phyloP scores from a whole-genome alignment of 2,797 vertebrate genomes.

The Acanthurus lineatus region DNA sequence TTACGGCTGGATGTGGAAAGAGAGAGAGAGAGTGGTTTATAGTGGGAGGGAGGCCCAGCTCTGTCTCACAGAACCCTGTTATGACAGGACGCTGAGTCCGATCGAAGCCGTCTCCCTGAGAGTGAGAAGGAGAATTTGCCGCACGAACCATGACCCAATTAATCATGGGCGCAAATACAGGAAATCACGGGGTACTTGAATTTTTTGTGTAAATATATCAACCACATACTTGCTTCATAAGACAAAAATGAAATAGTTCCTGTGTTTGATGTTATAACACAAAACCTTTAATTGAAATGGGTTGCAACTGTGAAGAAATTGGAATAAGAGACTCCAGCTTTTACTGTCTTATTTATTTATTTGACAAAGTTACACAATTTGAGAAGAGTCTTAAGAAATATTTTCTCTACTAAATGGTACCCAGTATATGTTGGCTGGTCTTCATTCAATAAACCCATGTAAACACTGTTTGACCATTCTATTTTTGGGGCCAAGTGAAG shows the following conservation, averaged over 20 bases:
- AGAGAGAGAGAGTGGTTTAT: slow-evolving; percentile 26
- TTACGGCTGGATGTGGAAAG: slow-evolving; percentile 44
- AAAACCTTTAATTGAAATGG: neutral
- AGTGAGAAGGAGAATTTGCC: slow-evolving; percentile 53
- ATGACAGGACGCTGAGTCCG: slow-evolving; percentile 44
- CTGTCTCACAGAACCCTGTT: slow-evolving; percentile 58
- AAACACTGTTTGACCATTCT: neutral
- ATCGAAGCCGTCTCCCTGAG: slow-evolving; percentile 47
- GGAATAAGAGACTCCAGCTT: neutral
- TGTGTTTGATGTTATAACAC: neutral
- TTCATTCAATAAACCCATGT: slow-evolving; percentile 3
- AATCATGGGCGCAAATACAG: slow-evolving; percentile 62
- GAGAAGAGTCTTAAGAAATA: neutral
- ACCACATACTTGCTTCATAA: slow-evolving; percentile 22
- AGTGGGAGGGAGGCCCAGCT: slow-evolving; percentile 60
- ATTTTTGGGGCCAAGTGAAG: neutral
- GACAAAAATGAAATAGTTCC: slow-evolving; percentile 15
- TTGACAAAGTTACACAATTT: slow-evolving; percentile 3
- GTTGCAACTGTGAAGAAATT: neutral
- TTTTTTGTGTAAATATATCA: slow-evolving; percentile 43
- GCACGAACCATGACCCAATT: slow-evolving; percentile 71
- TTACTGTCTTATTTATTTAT: neutral
- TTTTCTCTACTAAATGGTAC: neutral
- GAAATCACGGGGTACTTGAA: slow-evolving; percentile 41
- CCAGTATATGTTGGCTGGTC: neutral